Base-by-base conservation (phyloP, 2,113 vertebrate species). In the Sminthopsis crassicaudata region DNA sequence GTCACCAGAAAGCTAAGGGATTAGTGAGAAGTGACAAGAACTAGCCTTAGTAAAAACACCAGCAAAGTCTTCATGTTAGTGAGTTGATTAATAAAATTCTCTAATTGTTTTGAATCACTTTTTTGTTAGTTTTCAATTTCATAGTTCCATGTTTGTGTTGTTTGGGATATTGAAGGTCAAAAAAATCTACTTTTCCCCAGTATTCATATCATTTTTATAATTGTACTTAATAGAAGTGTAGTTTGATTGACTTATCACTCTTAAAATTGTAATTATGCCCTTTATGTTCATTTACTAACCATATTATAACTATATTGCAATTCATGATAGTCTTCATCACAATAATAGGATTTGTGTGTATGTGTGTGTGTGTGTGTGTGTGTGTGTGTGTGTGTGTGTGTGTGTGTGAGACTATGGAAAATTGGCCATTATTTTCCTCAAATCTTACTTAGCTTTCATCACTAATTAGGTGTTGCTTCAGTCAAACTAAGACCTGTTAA, bases 191-290 rank as follows among this genome's bases (percentile, higher is more conserved):
- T 27, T 76, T 42, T n/a, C n/a, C n/a, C 16, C 5, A 48, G 0
- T 53, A 93, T 48, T 52, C 36, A 95, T 91, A 60, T 91, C 60
- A 93, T 53, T 22, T 92, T 94, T 91, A 91, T 92, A 53, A 50
- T 67, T 0, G 0, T 54, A 0, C 0, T 2, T 91, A 46, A 25
- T 88, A 22, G 89, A 52, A 76, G 4, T 36, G 5, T 48, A 3
- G 67, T 76, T 5, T 2, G 6, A 22, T 3, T 67, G 9, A 60
- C 30, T n/a, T 67, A 36, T 57, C 27, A 60, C 30, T 60, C 57
- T 60, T 36, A 60, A 36, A 36, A 12, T 36, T 60, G 57, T 60
- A 30, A 60, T 36, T 5, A 76, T 76, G 42, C 10, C 10, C n/a
- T 16, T 22, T n/a, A n/a, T 76, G 36, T 76, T 3, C 16, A 76